Base-by-base conservation (phyloP, 2,797 vertebrate genomes). In the Labroides dimidiatus region DNA sequence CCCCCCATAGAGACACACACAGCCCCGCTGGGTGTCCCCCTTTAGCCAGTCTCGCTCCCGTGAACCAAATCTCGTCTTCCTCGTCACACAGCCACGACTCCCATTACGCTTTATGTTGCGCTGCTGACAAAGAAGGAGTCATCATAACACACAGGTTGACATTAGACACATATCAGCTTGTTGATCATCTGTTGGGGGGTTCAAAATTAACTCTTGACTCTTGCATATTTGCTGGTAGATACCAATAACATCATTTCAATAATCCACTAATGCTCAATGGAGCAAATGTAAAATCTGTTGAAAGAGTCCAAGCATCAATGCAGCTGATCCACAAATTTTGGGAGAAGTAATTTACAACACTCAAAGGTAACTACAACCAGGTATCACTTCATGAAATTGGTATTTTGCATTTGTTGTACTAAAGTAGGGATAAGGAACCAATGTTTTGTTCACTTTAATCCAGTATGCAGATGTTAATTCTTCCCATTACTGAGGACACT, bases 21-120 rank as follows among this genome's bases (percentile, higher is more conserved):
- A 98, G 80, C 97, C 97, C 41, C 97, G 94, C 65, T 93, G 93
- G 21, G 93, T 76, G 45, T 97, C 95, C 59, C 95, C 96, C 73
- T 94, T 96, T 44, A 98, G 93, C 97, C 97, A 99, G 69, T 96
- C 95, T 75, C 96, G 91, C 88, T 98, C 97, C 10, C 96, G 94
- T n/a, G 97, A 98, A 44, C 96, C 95, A 41, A 97, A 95, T 27
- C 96, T 93, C 56, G 91, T 95, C 89, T 95, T 96, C 87, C 95
- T 93, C 23, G 90, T 95, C 87, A 96, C 82, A 36, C 96, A 96
- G 85, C 94, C 94, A 45, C 95, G 94, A 86, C 96, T 97, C 36
- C 96, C 96, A 17, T 94, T 94, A 50, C 94, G 93, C 89, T 97
- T 98, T 93, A 96, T 96, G 90, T 97, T 98, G 79, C 96, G 96